Percentiles rank a stretch among this genome's conserved stretches.
phyloP scores from a whole-genome alignment of 2,888 invertebrate species.

The Drosophila yooni region DNA sequence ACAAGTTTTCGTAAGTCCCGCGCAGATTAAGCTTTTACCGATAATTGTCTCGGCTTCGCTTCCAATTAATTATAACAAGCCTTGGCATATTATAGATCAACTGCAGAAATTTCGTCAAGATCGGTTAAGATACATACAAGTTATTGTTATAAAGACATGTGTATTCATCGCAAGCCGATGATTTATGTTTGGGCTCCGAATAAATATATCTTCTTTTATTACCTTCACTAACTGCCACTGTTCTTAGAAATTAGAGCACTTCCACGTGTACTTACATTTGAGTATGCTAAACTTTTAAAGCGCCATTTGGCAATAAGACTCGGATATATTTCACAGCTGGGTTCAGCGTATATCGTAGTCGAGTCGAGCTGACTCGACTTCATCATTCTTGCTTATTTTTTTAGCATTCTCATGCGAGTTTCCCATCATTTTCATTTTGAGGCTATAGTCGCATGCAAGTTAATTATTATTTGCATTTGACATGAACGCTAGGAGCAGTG shows the following conservation, averaged over 20 bases:
- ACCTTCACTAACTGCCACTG: no score
- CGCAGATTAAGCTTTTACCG: background rate
- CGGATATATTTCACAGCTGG: background rate
- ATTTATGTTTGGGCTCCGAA: no score
- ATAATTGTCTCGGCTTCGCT: background rate
- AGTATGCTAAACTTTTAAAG: background rate
- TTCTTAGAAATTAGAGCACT: no score
- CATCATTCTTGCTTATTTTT: background rate
- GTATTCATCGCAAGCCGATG: no score
- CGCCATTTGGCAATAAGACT: background rate
- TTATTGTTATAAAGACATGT: background rate
- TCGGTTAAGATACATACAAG: fast-evolving
- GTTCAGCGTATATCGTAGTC: background rate
- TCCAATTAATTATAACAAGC: background rate
- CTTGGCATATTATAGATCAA: background rate
- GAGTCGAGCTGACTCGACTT: background rate
- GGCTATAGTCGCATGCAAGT: conserved; percentile 45
- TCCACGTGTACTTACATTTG: no score
- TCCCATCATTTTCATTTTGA: conserved; percentile 38
- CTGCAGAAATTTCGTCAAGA: background rate
- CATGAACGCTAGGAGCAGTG: conserved; percentile 19
- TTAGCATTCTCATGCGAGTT: conserved; percentile 18
- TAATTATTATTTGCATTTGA: conserved; percentile 41
- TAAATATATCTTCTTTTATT: no score
- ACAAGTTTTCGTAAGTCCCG: background rate